Base-by-base conservation (phyloP, 2,797 vertebrate species). In the Chlorospingus semifuscus region DNA sequence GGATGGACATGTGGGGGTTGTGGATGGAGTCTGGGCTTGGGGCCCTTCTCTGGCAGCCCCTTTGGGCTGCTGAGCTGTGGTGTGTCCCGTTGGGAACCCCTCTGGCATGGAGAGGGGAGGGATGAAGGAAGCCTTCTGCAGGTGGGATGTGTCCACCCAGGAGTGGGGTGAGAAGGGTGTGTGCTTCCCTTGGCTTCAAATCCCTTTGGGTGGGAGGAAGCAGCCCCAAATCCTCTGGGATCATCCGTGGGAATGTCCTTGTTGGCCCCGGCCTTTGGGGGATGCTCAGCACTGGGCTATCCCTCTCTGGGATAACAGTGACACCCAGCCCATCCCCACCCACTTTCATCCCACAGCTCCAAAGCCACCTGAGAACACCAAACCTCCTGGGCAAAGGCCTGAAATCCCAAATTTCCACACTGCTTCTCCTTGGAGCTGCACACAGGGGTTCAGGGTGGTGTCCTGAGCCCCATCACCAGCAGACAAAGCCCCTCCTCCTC, bases 231-330 rank as follows among this genome's bases (percentile, higher is more conserved):
- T 52, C 24, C 18, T 36, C 30, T 24, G 22, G 37, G 59, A 30
- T 18, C 19, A n/a, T 8, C 53, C 20, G 4, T 47, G 49, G 61
- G 41, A 41, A 9, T 2, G 27, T 1, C 0, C 1, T 0, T 20
- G 6, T 2, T 14, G 64, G 36, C 24, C 39, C n/a, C 22, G 47
- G 11, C 3, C 3, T 26, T 9, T 42, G 39, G 59, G 34, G 22
- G 8, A 11, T 29, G 53, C 65, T 78, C 37, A 30, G 1, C 0
- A 0, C 39, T 9, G 17, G 11, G 20, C 21, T 37, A 8, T 12
- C 50, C 50, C 0, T 0, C 41, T 32, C 12, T 3, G 55, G 66
- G n/a, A 2, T 1, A 5, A 1, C 1, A 5, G n/a, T 20, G 68
- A 16, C 49, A 11, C 23, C 3, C 0, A 37, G 12, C 37, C 59